Percentiles rank a stretch among this genome's conserved stretches.
phyloP scores from a whole-genome alignment of 2,888 invertebrate species.

The Aleiodes testaceus region DNA sequence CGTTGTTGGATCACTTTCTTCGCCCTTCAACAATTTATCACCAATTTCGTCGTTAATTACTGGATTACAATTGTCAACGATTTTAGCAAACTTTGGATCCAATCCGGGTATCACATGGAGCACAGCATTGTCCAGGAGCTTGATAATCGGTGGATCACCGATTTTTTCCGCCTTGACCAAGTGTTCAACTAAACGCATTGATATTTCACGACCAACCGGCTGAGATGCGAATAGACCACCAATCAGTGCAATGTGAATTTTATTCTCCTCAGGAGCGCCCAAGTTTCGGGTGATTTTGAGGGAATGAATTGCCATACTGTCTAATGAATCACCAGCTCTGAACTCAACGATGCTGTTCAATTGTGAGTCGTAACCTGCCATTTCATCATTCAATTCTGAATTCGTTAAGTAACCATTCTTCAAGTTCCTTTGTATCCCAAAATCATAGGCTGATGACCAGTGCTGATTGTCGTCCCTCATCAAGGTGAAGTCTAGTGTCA shows the following conservation, averaged over 20 bases:
- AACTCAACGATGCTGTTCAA: conserved; percentile 80
- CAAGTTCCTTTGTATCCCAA: conserved; percentile 74
- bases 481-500: conserved; percentile 81
- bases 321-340: conserved; percentile 79
- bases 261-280: conserved; percentile 84
- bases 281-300: conserved; percentile 84
- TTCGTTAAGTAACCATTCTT: conserved; percentile 64
- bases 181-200: conserved; percentile 88
- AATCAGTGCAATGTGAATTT: conserved; percentile 87
- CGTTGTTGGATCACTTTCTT: conserved; percentile 73
- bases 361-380: conserved; percentile 81
- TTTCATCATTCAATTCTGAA: conserved; percentile 77
- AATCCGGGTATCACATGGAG: conserved; percentile 86
- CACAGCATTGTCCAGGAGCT: conserved; percentile 81
- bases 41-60: conserved; percentile 79
- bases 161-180: conserved; percentile 81
- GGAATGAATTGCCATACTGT: conserved; percentile 80
- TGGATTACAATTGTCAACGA: conserved; percentile 72
- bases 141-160: conserved; percentile 79
- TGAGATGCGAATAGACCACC: conserved; percentile 89
- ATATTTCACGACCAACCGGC: conserved; percentile 88
- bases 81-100: conserved; percentile 76
- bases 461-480: conserved; percentile 86
- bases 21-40: conserved; percentile 77
- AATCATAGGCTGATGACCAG: conserved; percentile 90